Base-by-base conservation (phyloP, 2,113 vertebrate genomes). In the Glaucidium brasilianum region DNA sequence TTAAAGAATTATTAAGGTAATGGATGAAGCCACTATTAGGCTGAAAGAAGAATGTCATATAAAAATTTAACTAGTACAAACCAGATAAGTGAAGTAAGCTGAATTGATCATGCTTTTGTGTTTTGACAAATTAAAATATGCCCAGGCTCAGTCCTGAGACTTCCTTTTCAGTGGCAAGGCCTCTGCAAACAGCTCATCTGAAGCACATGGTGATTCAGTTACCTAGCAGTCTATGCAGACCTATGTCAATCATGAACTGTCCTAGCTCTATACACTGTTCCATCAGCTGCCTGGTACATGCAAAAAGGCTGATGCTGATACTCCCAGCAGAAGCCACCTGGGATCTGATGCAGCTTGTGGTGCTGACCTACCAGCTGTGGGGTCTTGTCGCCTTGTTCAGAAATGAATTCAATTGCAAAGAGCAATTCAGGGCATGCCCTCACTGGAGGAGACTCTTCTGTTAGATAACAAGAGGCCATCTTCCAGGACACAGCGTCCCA, bases 251-350 rank as follows among this genome's bases (percentile, higher is more conserved):
- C 11, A n/a, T 0, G 2, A 47, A 78, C n/a, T 67, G 14, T 6
- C 50, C 41, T 56, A 90, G 43, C 66, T 68, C 12, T 43, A 10
- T 13, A 11, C 12, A 5, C 20, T 26, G 29, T 26, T n/a, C 60
- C 64, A 25, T 49, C 41, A 30, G 80, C 23, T 0, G 0, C 55
- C 56, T 32, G 17, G 39, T 30, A 64, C 0, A 0, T 47, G 27
- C 59, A 4, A 1, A 43, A 37, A 39, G 45, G 30, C 35, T 89
- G 71, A 17, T 35, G 69, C 41, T 30, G 45, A 34, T 15, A 21
- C 16, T 93, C 18, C n/a, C 19, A 25, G 7, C 29, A 56, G 34
- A 83, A 82, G 35, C 62, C n/a, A 23, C 49, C 19, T 20, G 20
- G 49, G 34, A 34, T 45, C 53, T 29, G 32, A 39, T 34, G 59